Base-by-base conservation (phyloP, 2,797 vertebrate species). In the Pangasius sanitwongsei region DNA sequence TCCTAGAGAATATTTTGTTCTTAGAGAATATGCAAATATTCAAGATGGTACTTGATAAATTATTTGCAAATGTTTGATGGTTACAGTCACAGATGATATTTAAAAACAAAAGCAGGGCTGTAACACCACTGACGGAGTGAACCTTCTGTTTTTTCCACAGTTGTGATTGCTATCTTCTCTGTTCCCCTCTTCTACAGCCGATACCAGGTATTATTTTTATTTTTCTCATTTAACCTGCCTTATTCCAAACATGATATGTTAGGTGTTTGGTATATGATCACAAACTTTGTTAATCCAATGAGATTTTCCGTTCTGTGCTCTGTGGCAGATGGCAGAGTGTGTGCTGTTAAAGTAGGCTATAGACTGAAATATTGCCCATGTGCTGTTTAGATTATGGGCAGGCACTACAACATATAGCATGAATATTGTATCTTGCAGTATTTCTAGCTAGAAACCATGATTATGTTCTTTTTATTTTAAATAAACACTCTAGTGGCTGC, bases 161-260 rank as follows among this genome's bases (percentile, higher is more conserved):
- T 96, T 93, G 96, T 98, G 90, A 97, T 98, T 0, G 95, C 95
- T 50, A 74, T 97, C 74, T 99, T 99, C 95, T 98, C 97, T 61
- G 90, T 98, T 89, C 98, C 98, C n/a, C 95, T 98, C 93, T 96
- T 98, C 88, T 98, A 98, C 94, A 94, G 91, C 90, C 96, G 96
- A 63, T 96, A 96, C 91, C 97, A 98, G 97, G 98, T 99, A 95
- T 88, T 74, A 55, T 57, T 63, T 37, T 16, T 55, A 74, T 18
- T 31, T 28, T 88, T 81, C 28, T 63, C 20, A 28, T 6, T 23
- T 53, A 69, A 70, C 18, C 15, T 61, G 37, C 12, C 78, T 20
- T 57, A 37, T 81, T 81, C 23, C 31, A n/a, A 44, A 63, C 37
- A 63, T 16, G 4, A 61, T 81, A 31, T 23, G 2, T 59, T 59